A percentile compares a stretch with the other conserved stretches of the same genome.
Conservation (phyloP, 2,797 vertebrate genomes). For the Scyliorhinus canicula region DNA sequence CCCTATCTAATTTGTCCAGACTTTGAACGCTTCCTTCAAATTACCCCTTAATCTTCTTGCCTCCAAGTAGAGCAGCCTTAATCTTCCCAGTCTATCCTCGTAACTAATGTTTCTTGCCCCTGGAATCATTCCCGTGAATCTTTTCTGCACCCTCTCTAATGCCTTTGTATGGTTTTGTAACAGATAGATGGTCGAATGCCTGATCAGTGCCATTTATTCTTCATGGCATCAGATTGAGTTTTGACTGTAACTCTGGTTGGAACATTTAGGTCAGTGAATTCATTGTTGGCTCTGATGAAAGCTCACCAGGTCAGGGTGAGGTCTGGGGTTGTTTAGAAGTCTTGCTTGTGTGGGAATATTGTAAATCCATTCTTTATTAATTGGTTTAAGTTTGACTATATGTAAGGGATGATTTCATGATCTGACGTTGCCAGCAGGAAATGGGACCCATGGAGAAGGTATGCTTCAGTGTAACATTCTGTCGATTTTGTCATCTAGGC, state of each 20-base stretch:
- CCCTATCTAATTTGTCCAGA: too few relatives aligned
- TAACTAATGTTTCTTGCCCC: too few relatives aligned
- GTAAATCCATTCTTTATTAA: background rate
- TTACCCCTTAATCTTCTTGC: too few relatives aligned
- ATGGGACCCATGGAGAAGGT: background rate
- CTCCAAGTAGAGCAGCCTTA: too few relatives aligned
- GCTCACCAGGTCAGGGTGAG: too few relatives aligned
- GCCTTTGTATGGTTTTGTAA: background rate
- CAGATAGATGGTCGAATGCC: background rate
- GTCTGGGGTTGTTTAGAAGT: background rate
- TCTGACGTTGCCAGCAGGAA: background rate
- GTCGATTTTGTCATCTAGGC: constrained; percentile 52
- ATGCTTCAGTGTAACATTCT: background rate
- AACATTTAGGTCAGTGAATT: background rate
- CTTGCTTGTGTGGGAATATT: background rate
- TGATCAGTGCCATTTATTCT: background rate
- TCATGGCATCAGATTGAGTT: background rate
- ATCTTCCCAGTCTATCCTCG: too few relatives aligned
- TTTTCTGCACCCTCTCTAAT: too few relatives aligned
- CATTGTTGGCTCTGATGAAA: background rate
- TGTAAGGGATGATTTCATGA: background rate
- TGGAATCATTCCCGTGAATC: too few relatives aligned
- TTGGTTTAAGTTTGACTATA: background rate
- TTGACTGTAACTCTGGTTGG: background rate
- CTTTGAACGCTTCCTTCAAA: too few relatives aligned